Evolutionary conservation across 2,113 vertebrate species (phyloP), one percentile per base, ranked within the genome.

Genomic region (Periophthalmus modestus): DNA sequence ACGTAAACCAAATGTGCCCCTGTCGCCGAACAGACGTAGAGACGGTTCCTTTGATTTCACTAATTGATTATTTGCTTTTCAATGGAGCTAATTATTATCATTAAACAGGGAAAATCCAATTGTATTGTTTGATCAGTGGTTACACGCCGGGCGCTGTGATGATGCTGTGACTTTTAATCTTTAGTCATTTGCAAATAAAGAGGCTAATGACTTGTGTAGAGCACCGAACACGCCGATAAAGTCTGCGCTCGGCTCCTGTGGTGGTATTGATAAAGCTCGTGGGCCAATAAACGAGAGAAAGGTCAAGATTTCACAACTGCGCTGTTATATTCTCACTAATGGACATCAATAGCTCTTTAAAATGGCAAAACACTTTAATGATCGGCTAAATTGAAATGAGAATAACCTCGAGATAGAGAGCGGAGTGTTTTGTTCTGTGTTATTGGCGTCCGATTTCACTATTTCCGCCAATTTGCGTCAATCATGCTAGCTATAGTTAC

Each of bases 321-420:
- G 77, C 79, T 66, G 68, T 80, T 82, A 23, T 75, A 82, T 85
- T 82, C 70, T 75, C 71, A 73, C 61, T 75, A 83, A 87, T 83
- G 81, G 39, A 79, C 73, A 81, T 87, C 83, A 71, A 80, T 83
- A 76, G 48, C 74, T 15, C n/a, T 65, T 81, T 78, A 69, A 82
- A 90, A 86, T 84, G 75, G 77, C 50, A 81, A 87, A 85, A 77
- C 74, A 76, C 66, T 81, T 81, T 85, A 86, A 89, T 72, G 81
- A 85, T 74, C 57, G 68, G 52, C 39, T 70, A 81, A 83, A 54
- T 74, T 36, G 62, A 81, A n/a, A 84, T 70, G 67, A 79, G 71
- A 70, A 82, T 82, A 82, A 82, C 69, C 23, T 21, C 67, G 83
- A 71, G 69, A 80, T 62, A 36, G 66, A 24, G 0, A 59, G 33